Conservation (phyloP, 2,888 invertebrate genomes). For the Augiades crinisus region DNA sequence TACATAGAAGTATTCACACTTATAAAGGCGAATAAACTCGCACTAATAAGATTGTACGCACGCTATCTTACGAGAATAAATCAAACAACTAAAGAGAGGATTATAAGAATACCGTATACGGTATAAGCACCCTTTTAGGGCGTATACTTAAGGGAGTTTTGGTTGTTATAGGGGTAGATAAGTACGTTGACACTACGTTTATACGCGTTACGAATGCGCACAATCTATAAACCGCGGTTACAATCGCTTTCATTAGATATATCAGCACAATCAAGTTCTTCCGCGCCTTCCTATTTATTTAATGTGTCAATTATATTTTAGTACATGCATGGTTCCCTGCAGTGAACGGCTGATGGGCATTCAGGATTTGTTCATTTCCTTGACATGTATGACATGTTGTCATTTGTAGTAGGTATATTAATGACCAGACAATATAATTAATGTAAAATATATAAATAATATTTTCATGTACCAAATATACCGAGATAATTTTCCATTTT, state of each 20-base stretch:
- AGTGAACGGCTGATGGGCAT: slow-evolving; percentile 8
- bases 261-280: slow-evolving; percentile 67
- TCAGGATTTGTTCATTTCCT: slow-evolving; percentile 14
- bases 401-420: slow-evolving; percentile 8
- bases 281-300: slow-evolving; percentile 58
- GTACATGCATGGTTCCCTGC: slow-evolving; percentile 30
- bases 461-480: slow-evolving; percentile 25
- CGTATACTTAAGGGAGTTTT: too few species aligned
- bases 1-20: too few species aligned
- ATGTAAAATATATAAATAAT: slow-evolving; percentile 13
- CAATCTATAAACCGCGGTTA: too few species aligned
- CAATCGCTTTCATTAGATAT: slow-evolving; percentile 29
- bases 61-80: too few species aligned
- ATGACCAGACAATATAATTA: slow-evolving; percentile 22
- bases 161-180: too few species aligned
- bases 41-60: too few species aligned
- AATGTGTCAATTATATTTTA: slow-evolving; percentile 54
- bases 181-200: too few species aligned
- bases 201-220: too few species aligned
- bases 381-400: slow-evolving; percentile 20
- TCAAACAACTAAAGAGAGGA: too few species aligned
- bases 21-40: too few species aligned
- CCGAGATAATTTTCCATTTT: slow-evolving; percentile 19
- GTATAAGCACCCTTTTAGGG: too few species aligned
- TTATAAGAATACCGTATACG: too few species aligned